Evolutionary conservation across 1,140 invertebrate species (phyloP), one percentile per base, ranked within the genome.

Genomic region (Ostrea edulis): DNA sequence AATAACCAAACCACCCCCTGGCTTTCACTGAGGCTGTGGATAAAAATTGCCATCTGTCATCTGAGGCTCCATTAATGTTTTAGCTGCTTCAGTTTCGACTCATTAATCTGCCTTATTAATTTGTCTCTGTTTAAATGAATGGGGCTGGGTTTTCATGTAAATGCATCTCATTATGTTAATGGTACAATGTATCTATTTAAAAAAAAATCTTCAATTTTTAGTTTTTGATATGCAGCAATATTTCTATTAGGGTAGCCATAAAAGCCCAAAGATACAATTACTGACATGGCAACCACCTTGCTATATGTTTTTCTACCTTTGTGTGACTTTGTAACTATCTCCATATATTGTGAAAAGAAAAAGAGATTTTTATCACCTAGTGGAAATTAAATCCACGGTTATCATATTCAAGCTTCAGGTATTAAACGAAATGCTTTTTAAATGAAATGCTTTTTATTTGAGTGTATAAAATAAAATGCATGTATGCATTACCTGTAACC

Each of bases 401-500:
- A 44, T 62, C 20, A 62, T 62, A 62, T 4, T 58, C 55, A 58
- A 62, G 17, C 55, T 62, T n/a, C n/a, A 17, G 55, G 8, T 62
- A n/a, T 62, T 62, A 17, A 62, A 17, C 20, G 55, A 2, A n/a
- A 62, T 7, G 35, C 35, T 44, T 44, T 44, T 44, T 44, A 44
- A 58, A 12, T 58, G 55, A 12, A 58, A 12, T 58, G 8, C 55
- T 58, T 58, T 58, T 58, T 12, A 58, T 58, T 17, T 7, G 14
- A 17, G n/a, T 17, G 55, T 62, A 55, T 55, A 25, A 20, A 71
- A 35, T 14, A 1, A 3, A 25, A 7, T 29, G 11, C n/a, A 82
- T 12, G 17, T 55, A 17, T 51, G 0, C 35, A 90, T 88, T 92
- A 95, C 96, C 90, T 97, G 96, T 3, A 97, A 92, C 96, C 97